Evolutionary conservation across 2,888 invertebrate genomes (phyloP), one percentile per base, ranked within the genome.

Genomic region (Diplazon laetatorius): DNA sequence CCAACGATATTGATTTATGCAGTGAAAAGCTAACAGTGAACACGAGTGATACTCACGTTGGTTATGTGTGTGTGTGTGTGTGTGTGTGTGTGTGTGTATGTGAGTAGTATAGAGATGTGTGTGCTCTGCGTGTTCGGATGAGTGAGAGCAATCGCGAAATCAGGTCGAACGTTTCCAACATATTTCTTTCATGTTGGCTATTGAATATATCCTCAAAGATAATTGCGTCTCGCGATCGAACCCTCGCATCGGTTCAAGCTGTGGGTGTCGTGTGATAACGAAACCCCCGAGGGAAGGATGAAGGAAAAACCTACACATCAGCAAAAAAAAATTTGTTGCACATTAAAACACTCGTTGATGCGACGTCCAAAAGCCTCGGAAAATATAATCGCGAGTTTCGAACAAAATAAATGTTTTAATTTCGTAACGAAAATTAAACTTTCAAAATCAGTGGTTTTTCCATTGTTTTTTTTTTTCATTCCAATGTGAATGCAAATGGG

Each of bases 141-240:
- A 22, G n/a, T 65, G 1, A 18, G n/a, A 22, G 46, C 48, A 37
- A 59, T 16, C 46, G 59, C 37, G 60, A 14, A 60, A 60, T 48
- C 39, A 50, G 60, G 50, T 70, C 25, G 35, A 59, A 59, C n/a
- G 70, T 50, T 50, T 37, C 48, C 60, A 16, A 10, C 30, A 39
- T 22, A 35, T 70, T 48, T 70, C 59, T 66, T 66, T 66, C 66
- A 66, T 66, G 50, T 66, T 52, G 0, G 66, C 14, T 50, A 52
- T 22, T 52, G 66, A 66, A 66, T 66, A 52, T 66, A 66, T 66
- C 52, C 52, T 52, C 52, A 66, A 66, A 66, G 66, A 66, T 66
- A 66, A 66, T 66, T 52, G 52, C 42, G 20, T 66, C 52, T 25
- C 66, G 42, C 16, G 22, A 50, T 14, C 60, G 30, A 30, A 22